phyloP scores from a whole-genome alignment of 92 coral and sea anemone species.

The Desmophyllum pertusum region DNA sequence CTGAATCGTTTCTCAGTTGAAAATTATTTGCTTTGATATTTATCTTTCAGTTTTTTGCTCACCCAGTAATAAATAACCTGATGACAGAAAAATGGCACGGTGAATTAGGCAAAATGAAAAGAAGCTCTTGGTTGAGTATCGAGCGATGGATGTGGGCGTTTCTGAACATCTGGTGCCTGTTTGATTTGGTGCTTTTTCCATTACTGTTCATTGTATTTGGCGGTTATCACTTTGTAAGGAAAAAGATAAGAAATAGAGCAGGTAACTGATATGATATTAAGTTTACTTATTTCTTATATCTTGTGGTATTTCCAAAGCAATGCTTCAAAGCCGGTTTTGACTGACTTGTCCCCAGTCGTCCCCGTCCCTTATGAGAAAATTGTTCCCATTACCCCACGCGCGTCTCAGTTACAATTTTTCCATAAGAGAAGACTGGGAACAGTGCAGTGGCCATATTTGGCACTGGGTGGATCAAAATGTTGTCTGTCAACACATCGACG shows the following conservation, averaged over 20 bases:
- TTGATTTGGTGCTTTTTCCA: conserved; percentile 22
- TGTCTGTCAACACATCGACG: too few relatives aligned
- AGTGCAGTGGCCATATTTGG: too few relatives aligned
- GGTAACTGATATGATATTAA: conserved; percentile 13
- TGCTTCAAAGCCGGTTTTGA: too few relatives aligned
- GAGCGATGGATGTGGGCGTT: conserved; percentile 25
- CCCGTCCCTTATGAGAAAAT: too few relatives aligned
- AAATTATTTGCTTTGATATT: background rate
- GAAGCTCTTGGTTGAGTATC: conserved; percentile 1
- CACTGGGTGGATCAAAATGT: too few relatives aligned
- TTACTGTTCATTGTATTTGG: conserved; percentile 19
- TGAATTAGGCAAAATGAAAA: conserved; percentile 4
- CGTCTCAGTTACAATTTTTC: too few relatives aligned
- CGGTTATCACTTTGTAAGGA: conserved; percentile 1
- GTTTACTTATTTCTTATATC: background rate
- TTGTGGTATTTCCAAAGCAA: background rate
- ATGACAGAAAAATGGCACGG: conserved; percentile 28
- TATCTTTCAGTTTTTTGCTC: conserved; percentile 18
- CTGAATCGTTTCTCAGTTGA: background rate
- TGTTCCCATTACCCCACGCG: too few relatives aligned
- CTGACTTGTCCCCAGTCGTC: too few relatives aligned
- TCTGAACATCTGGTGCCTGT: conserved; percentile 41
- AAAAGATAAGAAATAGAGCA: conserved; percentile 18
- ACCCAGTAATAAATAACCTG: conserved; percentile 25
- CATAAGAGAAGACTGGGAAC: too few relatives aligned